A percentile compares a stretch with the other conserved stretches of the same genome.
These are phyloP conservation scores for Elgaria multicarinata DNA, from an alignment of 2,113 vertebrate species.

Conservation along the genomic window DNA sequence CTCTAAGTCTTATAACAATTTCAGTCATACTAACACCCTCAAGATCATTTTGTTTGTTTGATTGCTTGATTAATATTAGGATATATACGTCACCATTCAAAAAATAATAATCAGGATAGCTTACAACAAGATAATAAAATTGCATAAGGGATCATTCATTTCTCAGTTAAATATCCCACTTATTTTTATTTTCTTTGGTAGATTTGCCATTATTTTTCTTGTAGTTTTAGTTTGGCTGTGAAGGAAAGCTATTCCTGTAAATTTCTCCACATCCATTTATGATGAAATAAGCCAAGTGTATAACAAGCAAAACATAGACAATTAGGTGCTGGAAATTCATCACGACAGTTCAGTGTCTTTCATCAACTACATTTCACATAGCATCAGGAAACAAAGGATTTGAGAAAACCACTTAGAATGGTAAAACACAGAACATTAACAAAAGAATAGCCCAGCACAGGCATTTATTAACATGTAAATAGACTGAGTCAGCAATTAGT, in stretches of 20 bases:
- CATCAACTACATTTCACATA: not conserved
- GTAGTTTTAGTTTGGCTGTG: not conserved
- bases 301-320: not conserved
- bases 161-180: not conserved
- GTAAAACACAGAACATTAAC: slow-evolving; percentile 53
- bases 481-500: slow-evolving; percentile 72
- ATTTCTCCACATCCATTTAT: not conserved
- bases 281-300: not conserved
- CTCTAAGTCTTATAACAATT: no score
- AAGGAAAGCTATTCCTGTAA: not conserved
- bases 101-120: not conserved
- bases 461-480: slow-evolving; percentile 69
- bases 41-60: not conserved
- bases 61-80: not conserved
- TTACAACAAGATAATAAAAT: not conserved
- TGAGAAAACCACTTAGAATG: not conserved
- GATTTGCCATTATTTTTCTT: not conserved
- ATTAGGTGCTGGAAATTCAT: not conserved
- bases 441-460: slow-evolving; percentile 40
- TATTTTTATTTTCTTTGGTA: not conserved
- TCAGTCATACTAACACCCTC: not conserved
- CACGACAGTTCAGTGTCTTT: not conserved
- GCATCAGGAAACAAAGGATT: not conserved
- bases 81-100: not conserved
- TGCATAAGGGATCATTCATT: not conserved